Evolutionary conservation across 2,797 vertebrate species (phyloP).

Genomic region (Rhinophrynus dorsalis): DNA sequence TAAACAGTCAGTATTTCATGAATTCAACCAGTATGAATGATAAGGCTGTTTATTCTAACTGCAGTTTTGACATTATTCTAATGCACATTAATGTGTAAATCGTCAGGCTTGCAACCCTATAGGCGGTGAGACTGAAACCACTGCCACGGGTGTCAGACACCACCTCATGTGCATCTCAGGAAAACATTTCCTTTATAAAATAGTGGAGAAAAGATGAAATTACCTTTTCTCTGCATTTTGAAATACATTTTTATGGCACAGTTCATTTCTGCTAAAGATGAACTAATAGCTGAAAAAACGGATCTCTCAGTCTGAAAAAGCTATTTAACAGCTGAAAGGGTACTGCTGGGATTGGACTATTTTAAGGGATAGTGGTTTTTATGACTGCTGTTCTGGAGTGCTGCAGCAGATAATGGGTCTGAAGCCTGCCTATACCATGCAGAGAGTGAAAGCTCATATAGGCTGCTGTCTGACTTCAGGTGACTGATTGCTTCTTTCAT

Average conservation of each 20-base stretch:
- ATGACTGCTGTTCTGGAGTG: conserved; percentile 48
- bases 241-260: conserved; percentile 39
- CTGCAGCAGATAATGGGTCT: conserved; percentile 59
- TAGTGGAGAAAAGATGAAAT: conserved; percentile 21
- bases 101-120: not conserved
- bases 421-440: conserved; percentile 46
- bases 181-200: conserved; percentile 26
- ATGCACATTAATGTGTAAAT: too few species aligned
- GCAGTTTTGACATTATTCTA: too few species aligned
- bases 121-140: not conserved
- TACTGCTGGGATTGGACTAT: conserved; percentile 48
- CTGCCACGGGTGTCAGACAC: not conserved
- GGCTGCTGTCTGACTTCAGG: conserved; percentile 31
- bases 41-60: too few species aligned
- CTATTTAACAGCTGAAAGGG: conserved; percentile 53
- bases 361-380: conserved; percentile 53
- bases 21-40: too few species aligned
- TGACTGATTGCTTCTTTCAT: conserved; percentile 35
- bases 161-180: not conserved
- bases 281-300: conserved; percentile 50
- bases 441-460: conserved; percentile 34
- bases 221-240: conserved; percentile 39
- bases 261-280: conserved; percentile 43
- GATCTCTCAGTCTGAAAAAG: conserved; percentile 52
- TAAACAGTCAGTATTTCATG: too few species aligned